Conservation (phyloP, 2,113 vertebrate species). For the Alces alces region DNA sequence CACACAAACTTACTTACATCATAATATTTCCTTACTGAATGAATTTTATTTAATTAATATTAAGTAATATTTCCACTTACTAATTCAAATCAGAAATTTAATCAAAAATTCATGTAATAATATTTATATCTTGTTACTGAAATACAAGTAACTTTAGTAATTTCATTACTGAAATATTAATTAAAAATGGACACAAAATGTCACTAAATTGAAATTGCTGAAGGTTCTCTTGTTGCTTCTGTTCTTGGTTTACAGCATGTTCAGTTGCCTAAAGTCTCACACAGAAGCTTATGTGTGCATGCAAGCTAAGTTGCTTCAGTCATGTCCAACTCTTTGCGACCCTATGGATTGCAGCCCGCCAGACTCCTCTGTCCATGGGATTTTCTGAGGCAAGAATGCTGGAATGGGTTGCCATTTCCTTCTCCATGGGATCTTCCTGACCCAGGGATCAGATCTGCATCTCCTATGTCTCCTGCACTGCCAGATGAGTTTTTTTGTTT, state of each 20-base stretch:
- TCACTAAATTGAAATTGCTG: background rate
- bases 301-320: background rate
- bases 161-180: background rate
- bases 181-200: background rate
- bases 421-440: background rate
- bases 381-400: background rate
- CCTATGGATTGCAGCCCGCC: background rate
- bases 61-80: background rate
- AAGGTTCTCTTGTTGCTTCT: background rate
- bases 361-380: background rate
- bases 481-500: too few species aligned
- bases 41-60: background rate
- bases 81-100: background rate
- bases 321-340: rapidly evolving
- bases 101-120: background rate
- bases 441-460: background rate
- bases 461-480: background rate
- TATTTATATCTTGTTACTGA: background rate
- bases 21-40: background rate
- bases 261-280: background rate
- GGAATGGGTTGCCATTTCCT: background rate
- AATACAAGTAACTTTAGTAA: background rate
- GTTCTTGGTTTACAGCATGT: background rate
- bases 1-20: background rate
- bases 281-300: background rate